phyloP scores from a whole-genome alignment of 2,113 vertebrate species.

The Triplophysa rosa region DNA sequence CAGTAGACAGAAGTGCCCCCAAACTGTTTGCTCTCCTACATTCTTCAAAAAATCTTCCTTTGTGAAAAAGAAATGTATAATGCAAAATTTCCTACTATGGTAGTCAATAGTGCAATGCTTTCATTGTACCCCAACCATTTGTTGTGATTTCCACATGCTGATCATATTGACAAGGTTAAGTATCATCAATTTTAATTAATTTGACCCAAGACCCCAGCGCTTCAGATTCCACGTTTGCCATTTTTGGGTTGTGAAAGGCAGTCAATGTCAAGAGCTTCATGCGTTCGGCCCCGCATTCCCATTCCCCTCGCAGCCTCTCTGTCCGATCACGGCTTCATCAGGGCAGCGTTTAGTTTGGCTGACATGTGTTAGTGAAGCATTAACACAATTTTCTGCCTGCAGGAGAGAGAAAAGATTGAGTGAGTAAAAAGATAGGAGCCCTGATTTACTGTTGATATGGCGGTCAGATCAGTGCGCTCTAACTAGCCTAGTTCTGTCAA shows the following conservation, averaged over 20 bases:
- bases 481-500: slow-evolving; percentile 44
- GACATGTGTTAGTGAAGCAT: slow-evolving; percentile 68
- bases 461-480: slow-evolving; percentile 42
- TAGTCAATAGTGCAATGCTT: no score
- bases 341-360: slow-evolving; percentile 59
- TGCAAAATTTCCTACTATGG: no score
- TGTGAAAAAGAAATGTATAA: no score
- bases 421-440: slow-evolving; percentile 22
- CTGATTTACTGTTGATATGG: slow-evolving; percentile 45
- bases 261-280: slow-evolving; percentile 17
- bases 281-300: slow-evolving; percentile 42
- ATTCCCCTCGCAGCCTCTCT: slow-evolving; percentile 56
- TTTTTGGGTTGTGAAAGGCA: slow-evolving; percentile 37
- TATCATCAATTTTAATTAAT: slow-evolving; percentile 17
- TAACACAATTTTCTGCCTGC: slow-evolving; percentile 61
- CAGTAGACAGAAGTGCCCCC: no score
- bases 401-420: slow-evolving; percentile 46
- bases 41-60: no score
- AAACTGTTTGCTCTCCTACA: no score
- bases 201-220: not conserved
- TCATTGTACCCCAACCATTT: not conserved
- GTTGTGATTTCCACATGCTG: slow-evolving; percentile 22
- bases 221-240: slow-evolving; percentile 4
- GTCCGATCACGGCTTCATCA: slow-evolving; percentile 64
- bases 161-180: slow-evolving; percentile 15